A percentile compares a stretch with the other conserved stretches of the same genome.
These are phyloP conservation scores for Remorina albescens DNA, from an alignment of 2,797 vertebrate species.

Conservation along the genomic window DNA sequence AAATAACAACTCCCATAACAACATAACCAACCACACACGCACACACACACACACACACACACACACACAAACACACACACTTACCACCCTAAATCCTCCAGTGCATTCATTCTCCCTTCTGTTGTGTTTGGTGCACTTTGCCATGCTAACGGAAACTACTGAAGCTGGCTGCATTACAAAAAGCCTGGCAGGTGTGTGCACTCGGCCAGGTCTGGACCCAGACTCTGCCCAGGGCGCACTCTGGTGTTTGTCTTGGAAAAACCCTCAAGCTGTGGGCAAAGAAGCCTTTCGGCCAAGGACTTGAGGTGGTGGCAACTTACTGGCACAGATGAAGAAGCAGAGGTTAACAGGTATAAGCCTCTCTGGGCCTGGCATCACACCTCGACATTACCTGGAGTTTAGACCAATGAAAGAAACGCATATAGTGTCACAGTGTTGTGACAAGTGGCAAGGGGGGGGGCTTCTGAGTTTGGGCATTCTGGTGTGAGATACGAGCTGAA, in stretches of 20 bases:
- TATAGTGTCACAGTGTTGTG: constrained; percentile 43
- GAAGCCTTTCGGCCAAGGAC: constrained; percentile 51
- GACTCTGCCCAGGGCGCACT: constrained; percentile 33
- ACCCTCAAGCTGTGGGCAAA: constrained; percentile 41
- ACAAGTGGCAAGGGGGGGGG: constrained; percentile 51
- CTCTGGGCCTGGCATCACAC: constrained; percentile 52
- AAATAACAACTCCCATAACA: constrained; percentile 73
- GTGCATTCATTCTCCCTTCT: constrained; percentile 27
- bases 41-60: neutral
- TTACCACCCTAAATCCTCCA: constrained; percentile 20
- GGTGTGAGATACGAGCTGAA: constrained; percentile 23
- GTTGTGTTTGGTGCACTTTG: constrained; percentile 50
- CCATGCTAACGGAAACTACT: constrained; percentile 64
- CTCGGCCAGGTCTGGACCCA: constrained; percentile 47
- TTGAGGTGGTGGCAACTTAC: constrained; percentile 28
- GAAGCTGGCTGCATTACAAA: constrained; percentile 64
- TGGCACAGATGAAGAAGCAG: constrained; percentile 38
- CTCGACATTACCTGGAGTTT: constrained; percentile 43
- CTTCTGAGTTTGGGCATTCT: constrained; percentile 27
- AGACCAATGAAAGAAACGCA: constrained; percentile 57
- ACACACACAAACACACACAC: neutral
- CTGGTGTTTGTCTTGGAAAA: constrained; percentile 66
- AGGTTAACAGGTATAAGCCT: constrained; percentile 42
- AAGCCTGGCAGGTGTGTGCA: constrained; percentile 55
- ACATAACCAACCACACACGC: constrained; percentile 34